Base-by-base conservation (phyloP, 53 echinoderm and acorn worm genomes). In the Echinarachnius parma region DNA sequence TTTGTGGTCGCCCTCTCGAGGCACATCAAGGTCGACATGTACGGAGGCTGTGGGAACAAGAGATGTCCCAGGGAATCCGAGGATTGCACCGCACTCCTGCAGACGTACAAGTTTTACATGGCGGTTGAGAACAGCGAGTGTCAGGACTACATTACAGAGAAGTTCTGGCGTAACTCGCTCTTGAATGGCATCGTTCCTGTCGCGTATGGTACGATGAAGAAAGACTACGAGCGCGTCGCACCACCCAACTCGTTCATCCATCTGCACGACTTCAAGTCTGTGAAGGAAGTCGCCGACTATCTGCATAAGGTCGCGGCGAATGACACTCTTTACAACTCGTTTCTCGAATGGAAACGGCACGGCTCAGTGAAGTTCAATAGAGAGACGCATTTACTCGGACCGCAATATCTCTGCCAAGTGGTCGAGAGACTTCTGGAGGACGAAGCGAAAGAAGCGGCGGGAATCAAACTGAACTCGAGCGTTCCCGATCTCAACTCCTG, bases 111-210 rank as follows among this genome's bases (percentile, higher is more conserved):
- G 45, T 78, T 78, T 26, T 52, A 65, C 27, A 24, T 78, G 0
- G 66, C 79, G 2, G 9, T 78, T 1, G 79, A 78, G 52, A 78
- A 78, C 56, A 78, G 66, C 56, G 65, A 49, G 22, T 78, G 79
- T 31, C 42, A 31, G 0, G 79, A 78, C 29, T 78, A 66, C 66
- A 78, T 78, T 13, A 53, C 79, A 29, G 66, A 78, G 10, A 78
- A 53, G 28, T 36, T 78, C 18, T 78, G 78, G 78, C 63, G 64
- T 9, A 78, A 52, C 9, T 49, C 78, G 8, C 22, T 78, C 21
- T 26, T 50, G 5, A 78, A 78, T 29, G 32, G 52, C 53, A 25
- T 78, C 5, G 64, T 78, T 2, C 78, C 78, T 24, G 54, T 78
- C 28, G 78, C 64, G 4, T 64, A 55, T 39, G 78, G 78, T 2